phyloP scores from a whole-genome alignment of 92 coral and sea anemone species.

The Parazoanthus swiftii region DNA sequence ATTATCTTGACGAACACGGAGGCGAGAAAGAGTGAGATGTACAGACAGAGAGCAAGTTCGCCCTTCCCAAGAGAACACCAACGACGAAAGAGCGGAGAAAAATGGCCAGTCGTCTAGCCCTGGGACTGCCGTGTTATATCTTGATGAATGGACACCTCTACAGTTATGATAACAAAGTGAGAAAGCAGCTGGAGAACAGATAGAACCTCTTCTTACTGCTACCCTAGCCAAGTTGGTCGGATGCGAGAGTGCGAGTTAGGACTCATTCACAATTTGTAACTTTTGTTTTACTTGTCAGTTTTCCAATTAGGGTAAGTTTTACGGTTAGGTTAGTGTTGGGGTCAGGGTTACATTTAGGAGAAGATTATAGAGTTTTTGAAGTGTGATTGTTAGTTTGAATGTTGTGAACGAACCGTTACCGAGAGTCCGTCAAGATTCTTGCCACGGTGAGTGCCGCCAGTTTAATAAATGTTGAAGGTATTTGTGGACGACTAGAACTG shows the following conservation, averaged over 20 bases:
- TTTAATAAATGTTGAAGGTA: not conserved
- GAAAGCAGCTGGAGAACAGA: not conserved
- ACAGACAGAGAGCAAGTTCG: not conserved
- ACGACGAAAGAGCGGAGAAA: not conserved
- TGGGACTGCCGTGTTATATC: not conserved
- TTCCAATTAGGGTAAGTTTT: too few species aligned
- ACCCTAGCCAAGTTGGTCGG: not conserved
- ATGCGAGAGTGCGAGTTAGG: too few species aligned
- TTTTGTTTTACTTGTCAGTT: too few species aligned
- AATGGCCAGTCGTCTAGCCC: conserved; percentile 19
- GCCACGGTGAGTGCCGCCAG: not conserved
- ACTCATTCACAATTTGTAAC: too few species aligned
- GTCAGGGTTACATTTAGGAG: too few species aligned
- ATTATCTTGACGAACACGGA: not conserved
- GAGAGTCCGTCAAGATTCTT: not conserved
- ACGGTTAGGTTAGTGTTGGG: too few species aligned
- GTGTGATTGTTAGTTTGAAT: too few species aligned
- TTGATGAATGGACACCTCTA: not conserved
- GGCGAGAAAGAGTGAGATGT: not conserved
- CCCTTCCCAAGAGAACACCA: conserved; percentile 2
- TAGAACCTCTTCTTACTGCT: not conserved
- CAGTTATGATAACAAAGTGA: not conserved
- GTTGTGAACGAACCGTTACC: not conserved
- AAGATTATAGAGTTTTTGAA: too few species aligned
- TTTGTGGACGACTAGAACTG: not conserved